phyloP scores from a whole-genome alignment of 2,797 vertebrate species.

The Spatula clypeata region DNA sequence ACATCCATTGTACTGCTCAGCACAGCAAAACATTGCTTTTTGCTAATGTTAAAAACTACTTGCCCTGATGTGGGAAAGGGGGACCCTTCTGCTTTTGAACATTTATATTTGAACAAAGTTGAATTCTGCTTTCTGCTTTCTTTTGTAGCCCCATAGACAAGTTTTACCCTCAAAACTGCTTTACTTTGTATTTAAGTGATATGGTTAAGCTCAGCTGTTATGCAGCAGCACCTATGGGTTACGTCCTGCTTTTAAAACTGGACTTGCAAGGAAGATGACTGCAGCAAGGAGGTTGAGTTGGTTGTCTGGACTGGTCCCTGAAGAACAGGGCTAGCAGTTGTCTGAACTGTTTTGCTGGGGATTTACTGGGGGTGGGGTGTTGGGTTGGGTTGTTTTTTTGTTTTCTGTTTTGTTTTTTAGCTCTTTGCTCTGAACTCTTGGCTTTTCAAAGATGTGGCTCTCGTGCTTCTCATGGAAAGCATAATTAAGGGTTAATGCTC shows the following conservation, averaged over 20 bases:
- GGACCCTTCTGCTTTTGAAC: background rate
- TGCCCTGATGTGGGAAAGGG: background rate
- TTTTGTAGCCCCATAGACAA: background rate
- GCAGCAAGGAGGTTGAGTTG: conserved; percentile 12
- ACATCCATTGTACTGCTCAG: background rate
- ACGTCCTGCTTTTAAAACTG: conserved; percentile 38
- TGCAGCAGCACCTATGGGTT: conserved; percentile 21
- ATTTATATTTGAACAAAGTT: background rate
- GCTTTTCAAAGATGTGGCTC: background rate
- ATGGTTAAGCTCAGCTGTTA: background rate
- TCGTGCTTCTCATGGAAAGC: background rate
- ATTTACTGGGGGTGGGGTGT: background rate
- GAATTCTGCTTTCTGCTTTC: background rate
- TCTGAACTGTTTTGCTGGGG: background rate
- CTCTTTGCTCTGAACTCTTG: background rate
- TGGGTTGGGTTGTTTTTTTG: background rate
- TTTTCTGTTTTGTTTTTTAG: background rate
- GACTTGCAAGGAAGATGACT: background rate
- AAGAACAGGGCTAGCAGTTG: background rate
- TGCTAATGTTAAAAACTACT: background rate
- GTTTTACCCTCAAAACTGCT: conserved; percentile 26
- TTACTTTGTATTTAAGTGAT: conserved; percentile 41
- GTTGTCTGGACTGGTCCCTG: background rate
- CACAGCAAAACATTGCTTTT: background rate
- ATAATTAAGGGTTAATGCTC: conserved; percentile 51